phyloP scores from a whole-genome alignment of 2,113 vertebrate species.

The Sinocyclocheilus anophthalmus region DNA sequence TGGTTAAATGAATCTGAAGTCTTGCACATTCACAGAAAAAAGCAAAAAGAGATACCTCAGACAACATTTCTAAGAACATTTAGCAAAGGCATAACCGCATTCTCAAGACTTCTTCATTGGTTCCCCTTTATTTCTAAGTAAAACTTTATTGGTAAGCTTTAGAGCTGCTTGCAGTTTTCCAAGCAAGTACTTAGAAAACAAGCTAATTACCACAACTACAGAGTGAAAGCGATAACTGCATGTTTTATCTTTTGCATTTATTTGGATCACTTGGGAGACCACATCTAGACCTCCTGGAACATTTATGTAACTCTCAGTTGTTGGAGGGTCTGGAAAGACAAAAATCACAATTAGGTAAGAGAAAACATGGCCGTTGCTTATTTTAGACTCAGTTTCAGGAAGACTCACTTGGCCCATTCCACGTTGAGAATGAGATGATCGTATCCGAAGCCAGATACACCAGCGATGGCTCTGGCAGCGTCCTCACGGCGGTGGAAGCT shows the following conservation, averaged over 20 bases:
- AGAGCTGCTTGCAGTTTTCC: background rate
- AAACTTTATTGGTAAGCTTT: background rate
- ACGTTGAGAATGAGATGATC: conserved; percentile 97
- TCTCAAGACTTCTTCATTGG: background rate
- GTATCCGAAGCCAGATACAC: conserved; percentile 93
- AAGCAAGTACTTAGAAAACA: background rate
- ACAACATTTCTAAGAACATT: background rate
- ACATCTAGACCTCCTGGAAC: conserved; percentile 55
- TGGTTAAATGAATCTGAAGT: too few relatives aligned
- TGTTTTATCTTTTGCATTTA: conserved; percentile 59
- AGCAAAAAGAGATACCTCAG: background rate
- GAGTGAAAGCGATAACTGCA: background rate
- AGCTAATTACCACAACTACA: background rate
- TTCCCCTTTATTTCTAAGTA: background rate
- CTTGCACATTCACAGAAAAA: too few relatives aligned
- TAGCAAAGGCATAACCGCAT: background rate
- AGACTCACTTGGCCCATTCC: conserved; percentile 95
- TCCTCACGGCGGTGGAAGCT: conserved; percentile 96
- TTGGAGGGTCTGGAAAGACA: conserved; percentile 76
- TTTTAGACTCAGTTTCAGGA: conserved; percentile 42
- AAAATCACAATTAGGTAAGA: background rate
- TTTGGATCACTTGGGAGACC: conserved; percentile 53
- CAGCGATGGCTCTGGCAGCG: conserved; percentile 87
- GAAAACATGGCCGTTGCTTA: background rate
- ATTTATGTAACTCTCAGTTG: conserved; percentile 68